Base-by-base conservation (phyloP, 2,797 vertebrate genomes). In the Intellagama lesueurii region DNA sequence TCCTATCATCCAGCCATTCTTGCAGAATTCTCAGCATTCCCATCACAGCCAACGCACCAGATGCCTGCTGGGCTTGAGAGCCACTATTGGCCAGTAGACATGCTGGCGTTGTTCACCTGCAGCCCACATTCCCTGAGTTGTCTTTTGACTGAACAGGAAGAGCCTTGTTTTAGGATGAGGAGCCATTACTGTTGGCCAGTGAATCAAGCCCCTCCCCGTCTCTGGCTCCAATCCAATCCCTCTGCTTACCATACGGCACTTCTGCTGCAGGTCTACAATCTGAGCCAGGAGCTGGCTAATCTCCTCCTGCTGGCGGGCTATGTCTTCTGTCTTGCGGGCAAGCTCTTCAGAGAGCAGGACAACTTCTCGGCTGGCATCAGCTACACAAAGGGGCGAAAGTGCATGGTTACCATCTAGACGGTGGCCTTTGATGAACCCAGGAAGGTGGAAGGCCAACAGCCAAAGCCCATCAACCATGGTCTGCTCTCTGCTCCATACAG, bases 251-350 rank as follows among this genome's bases (percentile, higher is more conserved):
- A 24, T 86, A 89, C 97, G 98, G 91, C 98, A 98, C 30, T 97
- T 97, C 16, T 97, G 97, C 95, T 99, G 98, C 79, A 98, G 97
- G 35, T 98, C 97, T 2, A 97, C 97, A 0, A 98, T 97, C 95
- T 98, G 98, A 0, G 96, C 97, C 77, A 98, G 97, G 86, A 99
- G 97, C 19, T 93, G 96, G 73, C 97, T 97, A 94, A 98, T 98
- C 96, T 99, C 98, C 85, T 98, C 98, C 96, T 98, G 97, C 94
- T 98, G 98, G 81, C 97, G 95, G 0, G 97, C 92, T 0, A 94
- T 92, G 92, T 98, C 97, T 93, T 99, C 98, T 0, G 97, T 95
- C 89, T 96, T 98, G 35, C 96, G 96, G 0, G 97, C 97, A 86
- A 99, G 94, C 96, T 99, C 98, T 3, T 99, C 98, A 0, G 98